Conservation (phyloP, 2,113 vertebrate species). For the Raphicerus campestris region DNA sequence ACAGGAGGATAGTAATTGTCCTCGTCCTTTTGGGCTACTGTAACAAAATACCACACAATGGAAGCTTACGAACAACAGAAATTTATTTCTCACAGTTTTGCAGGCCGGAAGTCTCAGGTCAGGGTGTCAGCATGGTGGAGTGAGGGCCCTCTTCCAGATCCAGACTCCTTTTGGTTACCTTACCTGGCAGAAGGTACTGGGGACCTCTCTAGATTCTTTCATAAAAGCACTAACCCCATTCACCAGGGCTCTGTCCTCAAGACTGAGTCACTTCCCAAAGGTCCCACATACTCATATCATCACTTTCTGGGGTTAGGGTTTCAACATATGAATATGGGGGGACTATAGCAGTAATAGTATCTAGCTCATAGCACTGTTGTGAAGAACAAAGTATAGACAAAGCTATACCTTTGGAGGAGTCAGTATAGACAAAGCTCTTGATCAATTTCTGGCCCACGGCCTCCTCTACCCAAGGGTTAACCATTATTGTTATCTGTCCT, state of each 20-base stretch:
- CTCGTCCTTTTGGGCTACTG: neutral
- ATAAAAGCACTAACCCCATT: neutral
- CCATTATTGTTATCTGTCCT: neutral
- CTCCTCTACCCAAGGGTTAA: neutral
- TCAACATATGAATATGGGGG: neutral
- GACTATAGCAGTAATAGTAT: neutral
- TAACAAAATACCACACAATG: neutral
- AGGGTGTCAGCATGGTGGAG: neutral
- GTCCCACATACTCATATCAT: neutral
- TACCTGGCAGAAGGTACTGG: neutral
- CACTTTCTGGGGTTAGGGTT: neutral
- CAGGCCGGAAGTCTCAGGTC: neutral
- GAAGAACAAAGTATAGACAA: neutral
- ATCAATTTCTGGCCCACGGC: neutral
- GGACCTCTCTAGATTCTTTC: neutral
- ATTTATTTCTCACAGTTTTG: neutral
- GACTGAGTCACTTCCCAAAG: neutral
- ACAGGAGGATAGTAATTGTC: neutral
- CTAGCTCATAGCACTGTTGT: neutral
- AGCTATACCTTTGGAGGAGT: neutral
- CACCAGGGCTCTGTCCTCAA: neutral
- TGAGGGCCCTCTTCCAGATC: neutral
- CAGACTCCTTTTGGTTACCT: neutral
- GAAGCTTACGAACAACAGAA: neutral
- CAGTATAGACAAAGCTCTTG: neutral